Percentiles rank a stretch among this genome's conserved stretches.
Evolutionary conservation across 1,140 invertebrate species (phyloP).

Genomic region (Macrosteles quadrilineatus): DNA sequence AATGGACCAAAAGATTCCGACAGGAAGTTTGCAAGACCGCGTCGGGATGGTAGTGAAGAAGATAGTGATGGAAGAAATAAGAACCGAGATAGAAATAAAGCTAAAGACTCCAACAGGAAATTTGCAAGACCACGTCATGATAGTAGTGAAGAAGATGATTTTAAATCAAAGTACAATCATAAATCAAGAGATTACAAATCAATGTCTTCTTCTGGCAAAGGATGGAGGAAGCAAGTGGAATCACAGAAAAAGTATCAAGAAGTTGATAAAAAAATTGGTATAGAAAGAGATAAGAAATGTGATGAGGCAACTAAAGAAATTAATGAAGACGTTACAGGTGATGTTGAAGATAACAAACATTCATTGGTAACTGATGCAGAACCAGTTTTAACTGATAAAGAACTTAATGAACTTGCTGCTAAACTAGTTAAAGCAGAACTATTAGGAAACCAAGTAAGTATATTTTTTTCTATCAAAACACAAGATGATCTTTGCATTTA

Average conservation of each 20-base stretch:
- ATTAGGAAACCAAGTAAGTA: constrained; percentile 70
- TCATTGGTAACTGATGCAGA: constrained; percentile 39
- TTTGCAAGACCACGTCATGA: constrained; percentile 11
- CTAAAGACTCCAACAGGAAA: not conserved
- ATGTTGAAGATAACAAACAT: not conserved
- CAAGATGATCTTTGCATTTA: too few species aligned
- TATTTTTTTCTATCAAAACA: too few species aligned
- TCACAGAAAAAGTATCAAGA: constrained; percentile 21
- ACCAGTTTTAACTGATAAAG: constrained; percentile 44
- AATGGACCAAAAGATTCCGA: too few species aligned
- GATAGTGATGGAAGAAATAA: not conserved
- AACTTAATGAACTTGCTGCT: constrained; percentile 71
- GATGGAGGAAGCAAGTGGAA: constrained; percentile 14
- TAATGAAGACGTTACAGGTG: not conserved
- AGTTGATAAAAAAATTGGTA: not conserved
- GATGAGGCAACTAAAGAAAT: not conserved
- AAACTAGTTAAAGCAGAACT: constrained; percentile 91
- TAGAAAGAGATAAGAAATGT: not conserved
- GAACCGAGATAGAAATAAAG: constrained; percentile 25
- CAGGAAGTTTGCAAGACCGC: too few species aligned
- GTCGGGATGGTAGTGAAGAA: too few species aligned
- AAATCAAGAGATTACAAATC: not conserved
- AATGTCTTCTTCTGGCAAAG: not conserved
- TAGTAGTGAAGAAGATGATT: constrained; percentile 7
- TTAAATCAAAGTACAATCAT: not conserved